These are phyloP conservation scores for Pipra filicauda DNA, from an alignment of 2,113 vertebrate genomes.

Conservation along the genomic window DNA sequence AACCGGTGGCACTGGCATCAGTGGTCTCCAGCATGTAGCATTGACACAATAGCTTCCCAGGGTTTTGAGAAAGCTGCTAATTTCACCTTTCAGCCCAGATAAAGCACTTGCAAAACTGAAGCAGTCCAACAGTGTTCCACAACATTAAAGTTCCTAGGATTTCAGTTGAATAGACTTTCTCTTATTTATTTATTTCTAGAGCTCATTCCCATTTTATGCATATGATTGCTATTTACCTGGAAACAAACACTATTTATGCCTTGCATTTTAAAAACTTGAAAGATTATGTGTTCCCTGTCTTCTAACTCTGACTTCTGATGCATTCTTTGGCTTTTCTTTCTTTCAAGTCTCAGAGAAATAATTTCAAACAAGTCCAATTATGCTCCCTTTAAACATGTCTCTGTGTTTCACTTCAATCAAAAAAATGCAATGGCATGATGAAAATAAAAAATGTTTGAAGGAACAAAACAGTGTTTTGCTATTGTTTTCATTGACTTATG, in stretches of 20 bases:
- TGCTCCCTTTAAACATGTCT: not conserved
- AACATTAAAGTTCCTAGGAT: slow-evolving; percentile 52
- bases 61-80: slow-evolving; percentile 58
- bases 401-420: not conserved
- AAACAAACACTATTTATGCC: slow-evolving; percentile 63
- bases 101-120: slow-evolving; percentile 54
- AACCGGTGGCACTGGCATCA: slow-evolving; percentile 44
- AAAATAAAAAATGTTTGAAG: slow-evolving; percentile 39
- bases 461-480: slow-evolving; percentile 43
- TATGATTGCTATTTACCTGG: slow-evolving; percentile 59
- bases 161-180: slow-evolving; percentile 36
- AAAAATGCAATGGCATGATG: not conserved
- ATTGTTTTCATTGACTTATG: slow-evolving; percentile 26
- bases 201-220: slow-evolving; percentile 19
- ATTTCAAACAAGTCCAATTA: slow-evolving; percentile 38
- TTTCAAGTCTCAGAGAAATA: slow-evolving; percentile 14
- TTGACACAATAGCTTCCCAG: slow-evolving; percentile 56
- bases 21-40: slow-evolving; percentile 55
- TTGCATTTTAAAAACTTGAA: slow-evolving; percentile 33
- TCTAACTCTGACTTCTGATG: slow-evolving; percentile 29
- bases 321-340: slow-evolving; percentile 20
- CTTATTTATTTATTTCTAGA: slow-evolving; percentile 51
- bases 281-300: not conserved
- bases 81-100: slow-evolving; percentile 64
- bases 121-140: slow-evolving; percentile 56